Evolutionary conservation across 2,113 vertebrate genomes (phyloP).

Genomic region (Neofelis nebulosa): DNA sequence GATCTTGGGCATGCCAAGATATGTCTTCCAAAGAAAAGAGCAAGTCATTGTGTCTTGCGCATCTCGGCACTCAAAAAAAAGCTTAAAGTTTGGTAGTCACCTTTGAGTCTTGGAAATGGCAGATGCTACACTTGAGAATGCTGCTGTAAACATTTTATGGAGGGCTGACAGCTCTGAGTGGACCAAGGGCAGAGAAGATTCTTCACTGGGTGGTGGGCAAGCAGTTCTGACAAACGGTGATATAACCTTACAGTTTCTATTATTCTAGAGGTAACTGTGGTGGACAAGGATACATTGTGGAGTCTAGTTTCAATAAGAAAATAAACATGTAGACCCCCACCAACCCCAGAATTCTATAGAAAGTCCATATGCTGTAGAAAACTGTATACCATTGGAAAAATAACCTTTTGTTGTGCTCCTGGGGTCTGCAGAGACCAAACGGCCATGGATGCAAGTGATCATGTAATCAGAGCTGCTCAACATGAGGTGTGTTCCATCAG

Average conservation of each 20-base stretch:
- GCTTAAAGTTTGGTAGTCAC: neutral
- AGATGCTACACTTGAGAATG: neutral
- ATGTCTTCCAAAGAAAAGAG: neutral
- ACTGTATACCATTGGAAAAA: neutral
- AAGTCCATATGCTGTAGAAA: neutral
- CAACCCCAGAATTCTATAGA: neutral
- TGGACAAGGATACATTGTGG: neutral
- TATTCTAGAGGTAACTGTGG: neutral
- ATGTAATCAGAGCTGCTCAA: neutral
- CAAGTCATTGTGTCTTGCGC: neutral
- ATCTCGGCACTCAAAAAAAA: neutral
- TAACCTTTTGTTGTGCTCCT: neutral
- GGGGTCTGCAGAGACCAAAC: neutral
- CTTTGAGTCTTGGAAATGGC: neutral
- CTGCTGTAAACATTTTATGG: neutral
- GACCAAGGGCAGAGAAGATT: neutral
- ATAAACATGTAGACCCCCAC: neutral
- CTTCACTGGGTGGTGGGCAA: neutral
- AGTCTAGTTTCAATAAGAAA: neutral
- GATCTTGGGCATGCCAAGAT: neutral
- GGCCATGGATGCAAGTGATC: neutral
- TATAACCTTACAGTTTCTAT: neutral
- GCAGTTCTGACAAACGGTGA: neutral
- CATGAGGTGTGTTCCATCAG: neutral
- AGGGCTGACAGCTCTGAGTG: neutral